These are phyloP conservation scores for Echiichthys vipera DNA, from an alignment of 2,797 vertebrate genomes.

Conservation along the genomic window DNA sequence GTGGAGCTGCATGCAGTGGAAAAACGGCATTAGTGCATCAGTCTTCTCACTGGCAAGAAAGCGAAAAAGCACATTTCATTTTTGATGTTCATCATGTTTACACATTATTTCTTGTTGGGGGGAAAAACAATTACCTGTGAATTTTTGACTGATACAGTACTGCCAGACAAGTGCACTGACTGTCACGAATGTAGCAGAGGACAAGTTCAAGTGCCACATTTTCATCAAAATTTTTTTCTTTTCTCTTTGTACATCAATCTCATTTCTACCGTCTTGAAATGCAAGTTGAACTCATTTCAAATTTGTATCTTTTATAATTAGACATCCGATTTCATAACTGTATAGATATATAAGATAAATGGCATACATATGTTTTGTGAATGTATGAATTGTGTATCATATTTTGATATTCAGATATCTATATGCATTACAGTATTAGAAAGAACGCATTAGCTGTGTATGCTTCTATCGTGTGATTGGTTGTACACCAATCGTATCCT, in stretches of 20 bases:
- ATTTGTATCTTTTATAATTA: constrained; percentile 75
- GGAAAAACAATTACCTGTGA: constrained; percentile 25
- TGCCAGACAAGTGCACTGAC: constrained; percentile 46
- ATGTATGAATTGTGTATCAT: constrained; percentile 69
- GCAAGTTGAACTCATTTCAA: constrained; percentile 28
- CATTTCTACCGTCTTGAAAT: constrained; percentile 76
- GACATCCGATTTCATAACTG: constrained; percentile 54
- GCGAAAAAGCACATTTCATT: too few species aligned
- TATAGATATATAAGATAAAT: constrained; percentile 52
- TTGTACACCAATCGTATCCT: constrained; percentile 48
- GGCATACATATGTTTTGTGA: constrained; percentile 67
- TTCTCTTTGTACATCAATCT: constrained; percentile 64
- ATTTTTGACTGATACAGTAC: constrained; percentile 43
- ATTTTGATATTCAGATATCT: constrained; percentile 68
- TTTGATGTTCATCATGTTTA: constrained; percentile 4
- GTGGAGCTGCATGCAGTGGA: too few species aligned
- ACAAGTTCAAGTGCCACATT: constrained; percentile 76
- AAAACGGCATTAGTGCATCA: too few species aligned
- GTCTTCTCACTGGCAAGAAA: too few species aligned
- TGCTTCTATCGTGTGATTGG: constrained; percentile 59
- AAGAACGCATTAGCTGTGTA: constrained; percentile 46
- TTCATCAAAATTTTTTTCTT: constrained; percentile 36
- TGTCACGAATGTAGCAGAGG: constrained; percentile 75
- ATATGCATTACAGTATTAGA: constrained; percentile 62
- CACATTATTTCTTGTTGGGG: neutral